Evolutionary conservation across 1,140 invertebrate species (phyloP).

Genomic region (Bombus polaris): DNA sequence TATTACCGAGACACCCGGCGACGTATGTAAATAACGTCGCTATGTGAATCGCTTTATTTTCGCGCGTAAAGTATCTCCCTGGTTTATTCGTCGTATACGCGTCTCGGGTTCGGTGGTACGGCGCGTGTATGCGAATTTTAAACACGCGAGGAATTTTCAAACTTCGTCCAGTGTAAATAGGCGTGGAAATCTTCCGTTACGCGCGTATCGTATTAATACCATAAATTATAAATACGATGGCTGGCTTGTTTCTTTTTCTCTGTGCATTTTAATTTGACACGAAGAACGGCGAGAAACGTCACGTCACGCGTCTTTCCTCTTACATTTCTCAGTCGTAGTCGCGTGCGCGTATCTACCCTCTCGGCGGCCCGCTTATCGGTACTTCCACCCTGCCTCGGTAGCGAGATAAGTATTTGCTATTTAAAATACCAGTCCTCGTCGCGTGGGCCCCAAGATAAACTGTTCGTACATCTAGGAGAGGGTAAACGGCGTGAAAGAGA

Average conservation of each 20-base stretch:
- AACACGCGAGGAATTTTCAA: background rate
- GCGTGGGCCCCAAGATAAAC: constrained; percentile 78
- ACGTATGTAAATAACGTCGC: constrained; percentile 52
- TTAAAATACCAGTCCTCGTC: constrained; percentile 80
- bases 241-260: background rate
- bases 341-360: constrained; percentile 60
- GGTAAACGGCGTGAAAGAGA: constrained; percentile 48
- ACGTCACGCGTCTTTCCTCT: constrained; percentile 42
- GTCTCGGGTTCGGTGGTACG: background rate
- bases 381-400: constrained; percentile 41
- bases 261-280: too few species aligned
- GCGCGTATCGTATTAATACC: background rate
- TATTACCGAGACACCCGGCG: constrained; percentile 51
- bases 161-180: background rate
- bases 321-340: constrained; percentile 43
- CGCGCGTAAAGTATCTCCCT: constrained; percentile 6
- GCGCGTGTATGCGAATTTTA: background rate
- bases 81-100: constrained; percentile 13
- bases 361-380: constrained; percentile 57
- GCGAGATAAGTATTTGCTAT: constrained; percentile 82
- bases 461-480: constrained; percentile 69
- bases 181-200: background rate
- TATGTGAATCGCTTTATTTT: constrained; percentile 45
- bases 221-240: background rate
- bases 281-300: background rate